Evolutionary conservation across 2,888 invertebrate species (phyloP), one percentile per base, ranked within the genome.

Genomic region (Argyresthia albistria): DNA sequence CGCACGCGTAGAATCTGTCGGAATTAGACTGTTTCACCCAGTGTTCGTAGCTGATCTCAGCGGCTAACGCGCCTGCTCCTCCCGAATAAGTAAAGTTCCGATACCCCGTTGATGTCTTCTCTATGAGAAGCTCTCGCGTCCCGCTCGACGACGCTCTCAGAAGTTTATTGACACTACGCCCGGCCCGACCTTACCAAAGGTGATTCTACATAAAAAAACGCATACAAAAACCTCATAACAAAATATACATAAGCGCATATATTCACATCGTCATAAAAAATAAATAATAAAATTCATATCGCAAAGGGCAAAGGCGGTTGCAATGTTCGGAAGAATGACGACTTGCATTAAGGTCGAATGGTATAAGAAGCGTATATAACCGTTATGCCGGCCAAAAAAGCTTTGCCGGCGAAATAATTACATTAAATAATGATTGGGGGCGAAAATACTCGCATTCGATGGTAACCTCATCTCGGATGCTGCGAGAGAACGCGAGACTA

Each of bases 341-440:
- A 36, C 48, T 48, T 42, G 16, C 50, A 50, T 50, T 50, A 50
- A 50, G 50, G 50, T 43, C 42, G 43, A 16, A 14, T 48, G 14
- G 36, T 37, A 73, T 74, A 77, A 76, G 78, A 74, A 75, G 62
- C 63, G 61, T 68, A 67, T 64, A 64, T 73, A 72, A 80, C 76
- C 69, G 76, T 78, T 74, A 75, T 71, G 68, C 69, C 75, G 75
- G 66, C 66, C 67, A 70, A 76, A 82, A 80, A 76, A 74, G 64
- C 62, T 69, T 70, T 76, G 74, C 76, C 61, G 66, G 68, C 69
- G 68, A 79, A 83, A 82, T 83, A 83, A 84, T 86, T 83, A 82
- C 78, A 78, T 80, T 72, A 79, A 82, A 80, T 81, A 84, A 81
- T 80, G 76, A 80, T 76, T 48, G 72, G 73, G 74, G 74, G 71